Percentiles rank a stretch among this genome's conserved stretches.
phyloP scores from a whole-genome alignment of 2,113 vertebrate genomes.

The Coreoperca whiteheadi region DNA sequence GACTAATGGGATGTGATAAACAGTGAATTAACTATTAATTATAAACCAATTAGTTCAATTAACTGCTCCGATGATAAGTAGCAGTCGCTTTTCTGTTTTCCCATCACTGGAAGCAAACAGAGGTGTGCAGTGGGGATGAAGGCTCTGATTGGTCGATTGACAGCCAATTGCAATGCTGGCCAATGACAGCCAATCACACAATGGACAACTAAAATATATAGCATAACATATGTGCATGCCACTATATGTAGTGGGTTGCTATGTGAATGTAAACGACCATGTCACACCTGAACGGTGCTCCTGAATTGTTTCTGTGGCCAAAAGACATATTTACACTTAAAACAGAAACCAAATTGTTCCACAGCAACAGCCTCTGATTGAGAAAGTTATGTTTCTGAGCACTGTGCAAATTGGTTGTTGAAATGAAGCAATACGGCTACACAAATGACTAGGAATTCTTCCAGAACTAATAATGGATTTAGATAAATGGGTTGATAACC shows the following conservation, averaged over 20 bases:
- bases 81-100: background rate
- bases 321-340: constrained; percentile 24
- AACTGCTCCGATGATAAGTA: constrained; percentile 23
- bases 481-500: constrained; percentile 19
- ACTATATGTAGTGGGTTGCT: background rate
- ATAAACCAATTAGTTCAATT: constrained; percentile 41
- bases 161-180: background rate
- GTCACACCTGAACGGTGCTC: background rate
- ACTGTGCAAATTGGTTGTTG: constrained; percentile 14
- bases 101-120: background rate
- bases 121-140: background rate
- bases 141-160: constrained; percentile 34
- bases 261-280: background rate
- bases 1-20: constrained; percentile 56
- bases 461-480: constrained; percentile 12
- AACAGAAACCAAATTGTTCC: background rate
- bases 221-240: background rate
- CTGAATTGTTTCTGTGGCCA: background rate
- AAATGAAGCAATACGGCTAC: constrained; percentile 1
- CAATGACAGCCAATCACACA: background rate
- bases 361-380: constrained; percentile 32
- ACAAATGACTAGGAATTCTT: background rate
- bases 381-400: background rate
- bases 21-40: constrained; percentile 50
- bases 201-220: background rate